Evolutionary conservation across 2,797 vertebrate species (phyloP).

Genomic region (Macrochelys suwanniensis): DNA sequence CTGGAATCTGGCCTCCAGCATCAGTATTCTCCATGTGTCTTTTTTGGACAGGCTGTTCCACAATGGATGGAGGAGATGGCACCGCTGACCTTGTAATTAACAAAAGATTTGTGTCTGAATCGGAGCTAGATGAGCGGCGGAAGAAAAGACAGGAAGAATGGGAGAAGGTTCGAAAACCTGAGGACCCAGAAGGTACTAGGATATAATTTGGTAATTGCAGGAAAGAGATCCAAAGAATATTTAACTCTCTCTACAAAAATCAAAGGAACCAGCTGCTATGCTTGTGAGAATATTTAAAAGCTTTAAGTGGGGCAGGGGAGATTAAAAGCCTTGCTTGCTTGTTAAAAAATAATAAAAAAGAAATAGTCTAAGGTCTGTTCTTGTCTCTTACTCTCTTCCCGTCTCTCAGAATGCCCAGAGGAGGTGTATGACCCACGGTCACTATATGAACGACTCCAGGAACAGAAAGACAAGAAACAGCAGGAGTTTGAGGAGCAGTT

Average conservation of each 20-base stretch:
- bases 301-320: fast-evolving
- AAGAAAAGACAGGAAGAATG: conserved; percentile 97
- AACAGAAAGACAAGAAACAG: conserved; percentile 98
- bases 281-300: neutral
- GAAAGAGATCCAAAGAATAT: neutral
- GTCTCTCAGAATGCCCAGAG: conserved; percentile 92
- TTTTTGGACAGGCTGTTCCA: conserved; percentile 63
- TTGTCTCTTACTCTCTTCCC: neutral
- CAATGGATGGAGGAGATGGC: conserved; percentile 89
- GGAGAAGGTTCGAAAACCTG: conserved; percentile 97
- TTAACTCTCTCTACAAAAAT: neutral
- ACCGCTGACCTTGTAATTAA: conserved; percentile 88
- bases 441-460: conserved; percentile 93
- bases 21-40: neutral
- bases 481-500: conserved; percentile 98
- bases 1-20: neutral
- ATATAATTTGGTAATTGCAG: neutral
- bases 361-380: neutral
- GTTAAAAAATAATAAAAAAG: neutral
- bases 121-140: conserved; percentile 92
- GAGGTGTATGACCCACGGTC: conserved; percentile 93
- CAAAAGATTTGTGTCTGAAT: conserved; percentile 94
- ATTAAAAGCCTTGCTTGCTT: neutral
- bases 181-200: conserved; percentile 91
- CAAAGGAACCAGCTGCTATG: neutral